Base-by-base conservation (phyloP, 2,888 invertebrate species). In the Mythimna impura region DNA sequence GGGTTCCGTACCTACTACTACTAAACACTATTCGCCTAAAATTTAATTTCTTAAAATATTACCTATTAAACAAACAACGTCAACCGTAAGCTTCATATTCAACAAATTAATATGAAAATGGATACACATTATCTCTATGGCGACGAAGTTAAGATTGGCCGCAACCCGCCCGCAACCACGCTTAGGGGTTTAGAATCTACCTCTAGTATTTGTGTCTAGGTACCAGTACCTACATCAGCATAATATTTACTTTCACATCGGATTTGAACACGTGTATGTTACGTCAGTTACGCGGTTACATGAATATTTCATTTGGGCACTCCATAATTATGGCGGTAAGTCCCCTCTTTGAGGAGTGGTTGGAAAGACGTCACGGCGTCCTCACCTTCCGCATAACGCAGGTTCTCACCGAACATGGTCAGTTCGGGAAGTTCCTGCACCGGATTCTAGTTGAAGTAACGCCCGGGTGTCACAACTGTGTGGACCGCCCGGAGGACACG, bases 51-150 rank as follows among this genome's bases (percentile, higher is more conserved):
- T 50, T 50, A 50, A 50, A 50, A 20, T 50, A 20, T 20, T 20
- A 34, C 34, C 6, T 7, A 20, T n/a, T n/a, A 20, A n/a, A 50
- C 6, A 47, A 47, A 47, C 47, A 47, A 47, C 47, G 17, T 17
- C 7, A 47, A 6, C 25, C 14, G 17, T 57, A 74, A 74, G 81
- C 74, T 65, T 70, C 64, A 63, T 77, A 74, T 70, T 57, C 77
- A 69, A 61, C 43, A 65, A 77, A 74, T 75, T 81, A 82, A 81
- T 77, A 81, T 80, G 76, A 78, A 84, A 88, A 87, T 86, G 84
- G 61, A 85, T 85, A 81, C n/a, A 47, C 22, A 68, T 73, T 80
- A 43, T n/a, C 17, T 7, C 25, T 22, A 17, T 17, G n/a, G 17
- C 10, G 14, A 30, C 57, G 57, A 17, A 57, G 57, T 14, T 6